phyloP scores from a whole-genome alignment of 37 sponge, comb jelly and placozoan genomes.

The Oopsacas minuta region DNA sequence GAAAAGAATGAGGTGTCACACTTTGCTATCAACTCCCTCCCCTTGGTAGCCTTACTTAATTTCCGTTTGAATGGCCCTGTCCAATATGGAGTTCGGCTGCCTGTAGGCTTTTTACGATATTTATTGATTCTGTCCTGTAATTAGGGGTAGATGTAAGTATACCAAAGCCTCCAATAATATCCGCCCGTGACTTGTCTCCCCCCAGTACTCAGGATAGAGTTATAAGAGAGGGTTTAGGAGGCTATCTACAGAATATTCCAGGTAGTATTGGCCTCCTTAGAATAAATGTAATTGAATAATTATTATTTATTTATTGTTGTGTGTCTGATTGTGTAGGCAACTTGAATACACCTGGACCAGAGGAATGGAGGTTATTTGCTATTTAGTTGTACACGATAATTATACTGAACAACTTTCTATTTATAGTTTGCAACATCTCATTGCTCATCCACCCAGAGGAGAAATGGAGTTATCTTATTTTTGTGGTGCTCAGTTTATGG shows the following conservation, averaged over 20 bases:
- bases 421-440: neutral
- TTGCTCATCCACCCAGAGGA: neutral
- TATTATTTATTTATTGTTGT: no score
- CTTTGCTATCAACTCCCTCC: no score
- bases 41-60: no score
- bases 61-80: no score
- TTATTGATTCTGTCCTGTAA: neutral
- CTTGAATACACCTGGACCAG: constrained; percentile 16
- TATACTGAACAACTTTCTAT: neutral
- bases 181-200: neutral
- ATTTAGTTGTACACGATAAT: neutral
- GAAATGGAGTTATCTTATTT: neutral
- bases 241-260: constrained; percentile 6
- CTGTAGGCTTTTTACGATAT: no score
- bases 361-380: neutral
- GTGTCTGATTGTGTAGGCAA: neutral
- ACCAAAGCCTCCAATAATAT: neutral
- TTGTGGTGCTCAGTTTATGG: neutral
- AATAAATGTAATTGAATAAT: neutral
- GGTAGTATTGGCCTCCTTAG: neutral
- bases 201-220: neutral
- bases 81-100: no score
- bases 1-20: no score
- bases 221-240: neutral
- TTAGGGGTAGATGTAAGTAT: neutral